These are phyloP conservation scores for Chelidonichthys spinosus DNA, from an alignment of 2,797 vertebrate genomes.

Conservation along the genomic window DNA sequence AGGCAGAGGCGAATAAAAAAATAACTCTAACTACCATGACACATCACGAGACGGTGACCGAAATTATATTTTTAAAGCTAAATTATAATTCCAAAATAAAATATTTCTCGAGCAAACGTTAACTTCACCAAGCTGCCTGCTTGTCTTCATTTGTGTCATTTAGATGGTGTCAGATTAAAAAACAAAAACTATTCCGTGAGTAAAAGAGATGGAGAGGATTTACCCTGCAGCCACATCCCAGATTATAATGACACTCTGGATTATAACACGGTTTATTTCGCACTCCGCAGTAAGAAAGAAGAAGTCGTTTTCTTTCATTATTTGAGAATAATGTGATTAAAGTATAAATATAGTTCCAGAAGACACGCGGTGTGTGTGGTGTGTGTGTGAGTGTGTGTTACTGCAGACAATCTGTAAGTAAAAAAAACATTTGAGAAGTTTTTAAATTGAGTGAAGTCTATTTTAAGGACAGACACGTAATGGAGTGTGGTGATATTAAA, in stretches of 20 bases:
- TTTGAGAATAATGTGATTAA: constrained; percentile 15
- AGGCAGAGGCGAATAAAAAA: constrained; percentile 21
- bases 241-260: constrained; percentile 62
- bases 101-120: background rate
- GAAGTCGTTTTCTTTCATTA: background rate
- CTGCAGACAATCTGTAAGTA: constrained; percentile 10
- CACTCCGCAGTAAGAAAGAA: background rate
- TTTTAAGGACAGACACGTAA: constrained; percentile 3
- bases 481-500: constrained; percentile 8
- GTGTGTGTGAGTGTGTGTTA: constrained; percentile 12
- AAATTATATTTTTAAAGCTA: background rate
- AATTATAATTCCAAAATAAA: constrained; percentile 1
- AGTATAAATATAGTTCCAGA: constrained; percentile 1
- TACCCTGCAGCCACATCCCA: constrained; percentile 44
- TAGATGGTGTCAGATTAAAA: constrained; percentile 15
- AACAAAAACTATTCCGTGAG: constrained; percentile 22
- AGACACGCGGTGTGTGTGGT: constrained; percentile 1
- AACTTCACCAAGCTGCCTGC: background rate
- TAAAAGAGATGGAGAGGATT: constrained; percentile 56
- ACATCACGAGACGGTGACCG: background rate
- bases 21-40: background rate
- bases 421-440: constrained; percentile 44
- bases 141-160: background rate
- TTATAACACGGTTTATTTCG: constrained; percentile 55
- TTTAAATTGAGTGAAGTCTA: constrained; percentile 21